These are phyloP conservation scores for Micromussa lordhowensis DNA, from an alignment of 92 coral and sea anemone genomes.

Conservation along the genomic window DNA sequence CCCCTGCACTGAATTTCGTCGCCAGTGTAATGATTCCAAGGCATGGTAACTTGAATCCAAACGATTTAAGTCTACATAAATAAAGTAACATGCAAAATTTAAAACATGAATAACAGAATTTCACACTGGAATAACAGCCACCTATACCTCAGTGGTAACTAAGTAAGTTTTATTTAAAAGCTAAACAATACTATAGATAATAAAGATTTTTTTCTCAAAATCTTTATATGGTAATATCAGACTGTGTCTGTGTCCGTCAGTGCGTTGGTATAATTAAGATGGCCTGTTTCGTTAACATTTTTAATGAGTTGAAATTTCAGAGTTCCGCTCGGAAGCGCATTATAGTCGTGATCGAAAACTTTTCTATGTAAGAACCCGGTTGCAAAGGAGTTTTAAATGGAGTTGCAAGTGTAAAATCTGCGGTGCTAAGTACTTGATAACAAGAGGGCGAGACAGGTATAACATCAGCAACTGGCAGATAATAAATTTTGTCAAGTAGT, in stretches of 20 bases:
- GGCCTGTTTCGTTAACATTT: too few relatives aligned
- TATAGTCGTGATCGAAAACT: too few relatives aligned
- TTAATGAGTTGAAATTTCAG: too few relatives aligned
- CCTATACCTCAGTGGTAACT: neutral
- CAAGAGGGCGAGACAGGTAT: neutral
- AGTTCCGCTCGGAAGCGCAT: too few relatives aligned
- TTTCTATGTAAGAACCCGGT: neutral
- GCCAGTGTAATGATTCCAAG: neutral
- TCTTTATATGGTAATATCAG: too few relatives aligned
- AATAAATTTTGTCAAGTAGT: neutral
- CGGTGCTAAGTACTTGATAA: neutral
- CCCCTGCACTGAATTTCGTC: slow-evolving; percentile 20
- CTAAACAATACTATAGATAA: too few relatives aligned
- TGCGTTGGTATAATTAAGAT: too few relatives aligned
- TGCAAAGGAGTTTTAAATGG: neutral
- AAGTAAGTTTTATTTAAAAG: neutral
- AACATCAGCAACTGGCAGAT: neutral
- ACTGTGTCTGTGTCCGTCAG: too few relatives aligned
- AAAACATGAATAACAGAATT: neutral
- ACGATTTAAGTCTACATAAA: neutral
- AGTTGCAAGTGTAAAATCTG: neutral
- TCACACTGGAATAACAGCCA: neutral
- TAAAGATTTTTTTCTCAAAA: too few relatives aligned
- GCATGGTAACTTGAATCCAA: neutral
- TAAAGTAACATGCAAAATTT: too few relatives aligned